phyloP scores from a whole-genome alignment of 2,113 vertebrate species.

The Neofelis nebulosa region DNA sequence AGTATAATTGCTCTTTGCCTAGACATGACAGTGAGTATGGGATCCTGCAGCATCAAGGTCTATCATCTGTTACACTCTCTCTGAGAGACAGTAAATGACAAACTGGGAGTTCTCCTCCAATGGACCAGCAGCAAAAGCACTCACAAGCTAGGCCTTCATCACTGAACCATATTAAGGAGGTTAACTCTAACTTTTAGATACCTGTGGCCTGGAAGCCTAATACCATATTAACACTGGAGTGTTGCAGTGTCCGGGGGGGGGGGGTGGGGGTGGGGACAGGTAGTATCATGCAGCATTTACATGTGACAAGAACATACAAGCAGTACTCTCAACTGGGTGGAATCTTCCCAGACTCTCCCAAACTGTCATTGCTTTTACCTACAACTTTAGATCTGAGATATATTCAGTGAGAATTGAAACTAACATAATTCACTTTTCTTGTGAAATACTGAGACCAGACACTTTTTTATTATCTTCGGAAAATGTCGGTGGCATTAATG shows the following conservation, averaged over 20 bases:
- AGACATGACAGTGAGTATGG: not conserved
- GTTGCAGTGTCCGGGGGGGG: not conserved
- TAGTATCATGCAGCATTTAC: not conserved
- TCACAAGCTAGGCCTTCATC: not conserved
- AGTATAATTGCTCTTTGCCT: not conserved
- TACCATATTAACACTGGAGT: not conserved
- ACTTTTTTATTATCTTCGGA: not conserved
- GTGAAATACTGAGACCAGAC: not conserved
- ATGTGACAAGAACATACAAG: not conserved
- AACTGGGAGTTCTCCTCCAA: not conserved
- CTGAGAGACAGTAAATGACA: not conserved
- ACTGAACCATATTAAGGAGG: not conserved
- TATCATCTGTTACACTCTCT: not conserved
- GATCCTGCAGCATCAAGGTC: not conserved
- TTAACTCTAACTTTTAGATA: not conserved
- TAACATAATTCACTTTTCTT: not conserved
- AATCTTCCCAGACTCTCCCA: not conserved
- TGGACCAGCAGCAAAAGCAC: not conserved
- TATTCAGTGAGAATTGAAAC: not conserved
- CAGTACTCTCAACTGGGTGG: not conserved
- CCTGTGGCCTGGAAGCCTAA: not conserved
- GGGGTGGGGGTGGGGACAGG: not conserved
- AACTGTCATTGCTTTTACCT: not conserved
- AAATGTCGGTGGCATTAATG: not conserved
- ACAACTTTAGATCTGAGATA: not conserved